Base-by-base conservation (phyloP, 2,113 vertebrate genomes). In the Spea multiplicata region DNA sequence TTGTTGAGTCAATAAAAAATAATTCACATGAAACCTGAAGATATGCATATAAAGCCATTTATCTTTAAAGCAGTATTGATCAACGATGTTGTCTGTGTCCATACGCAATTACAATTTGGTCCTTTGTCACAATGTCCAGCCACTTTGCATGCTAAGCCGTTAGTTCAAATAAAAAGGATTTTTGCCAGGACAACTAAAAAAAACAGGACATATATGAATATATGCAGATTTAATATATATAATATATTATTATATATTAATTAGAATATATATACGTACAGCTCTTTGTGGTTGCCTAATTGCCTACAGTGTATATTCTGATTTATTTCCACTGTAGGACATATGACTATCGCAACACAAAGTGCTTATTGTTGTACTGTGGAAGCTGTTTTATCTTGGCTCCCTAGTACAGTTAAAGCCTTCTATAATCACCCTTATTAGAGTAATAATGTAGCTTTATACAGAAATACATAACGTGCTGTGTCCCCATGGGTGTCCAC, bases 401-500 rank as follows among this genome's bases (percentile, higher is more conserved):
- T 70, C 61, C 68, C 44, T 61, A 6, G 44, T 76, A 76, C 66
- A 76, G 53, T 61, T 69, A 71, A 70, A 77, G 66, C 66, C 75
- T 30, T 66, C 53, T 76, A 70, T 77, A 70, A 70, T 70, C 66
- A 77, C 75, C 66, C 75, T 77, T 77, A 77, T 77, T 77, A 77
- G 68, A 77, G 75, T 70, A 77, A 77, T 77, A 77, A 77, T 77
- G 66, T 67, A 44, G 66, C 66, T 70, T 77, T 77, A 70, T 62
- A 67, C 75, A 68, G 67, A 57, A 71, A 50, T 70, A 77, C 69
- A 61, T 66, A 71, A 67, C 75, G 46, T 30, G 66, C 75, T 77
- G 75, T 71, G 75, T 77, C 75, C 75, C 75, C 66, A 52, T 50
- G 75, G 75, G 75, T 70, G 75, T 70, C 66, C 75, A 77, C 75